Evolutionary conservation across 2,888 invertebrate genomes (phyloP).

Genomic region (Perizoma flavofasciatum): DNA sequence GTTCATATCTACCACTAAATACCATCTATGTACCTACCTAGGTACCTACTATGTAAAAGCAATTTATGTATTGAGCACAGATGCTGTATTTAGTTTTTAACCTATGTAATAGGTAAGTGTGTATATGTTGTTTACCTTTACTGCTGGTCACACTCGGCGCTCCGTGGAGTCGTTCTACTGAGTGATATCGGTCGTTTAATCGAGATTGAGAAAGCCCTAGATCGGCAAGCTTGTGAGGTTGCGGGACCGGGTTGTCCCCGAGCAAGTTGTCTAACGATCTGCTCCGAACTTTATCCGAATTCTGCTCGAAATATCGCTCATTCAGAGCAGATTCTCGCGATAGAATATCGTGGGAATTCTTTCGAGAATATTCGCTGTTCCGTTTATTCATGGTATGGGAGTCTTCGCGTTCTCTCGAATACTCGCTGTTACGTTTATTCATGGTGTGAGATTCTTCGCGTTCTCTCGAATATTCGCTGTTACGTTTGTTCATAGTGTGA

Average conservation of each 20-base stretch:
- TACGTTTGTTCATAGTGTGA: slow-evolving; percentile 17
- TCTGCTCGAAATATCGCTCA: slow-evolving; percentile 92
- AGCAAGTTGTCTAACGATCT: slow-evolving; percentile 91
- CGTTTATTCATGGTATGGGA: slow-evolving; percentile 24
- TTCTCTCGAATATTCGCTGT: slow-evolving; percentile 19
- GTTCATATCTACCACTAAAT: no score
- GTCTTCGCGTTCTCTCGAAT: slow-evolving; percentile 56
- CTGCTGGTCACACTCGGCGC: slow-evolving; percentile 84
- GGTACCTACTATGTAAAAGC: no score
- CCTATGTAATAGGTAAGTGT: no score
- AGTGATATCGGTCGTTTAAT: slow-evolving; percentile 94
- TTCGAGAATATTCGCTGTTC: slow-evolving; percentile 74
- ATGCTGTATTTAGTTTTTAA: no score
- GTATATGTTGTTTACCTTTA: slow-evolving; percentile 44
- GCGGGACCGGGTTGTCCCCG: slow-evolving; percentile 86
- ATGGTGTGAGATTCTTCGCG: slow-evolving; percentile 7
- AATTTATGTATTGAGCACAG: no score
- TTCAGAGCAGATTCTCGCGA: slow-evolving; percentile 93
- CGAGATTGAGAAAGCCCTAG: slow-evolving; percentile 93
- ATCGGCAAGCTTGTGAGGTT: slow-evolving; percentile 86
- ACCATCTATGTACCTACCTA: no score
- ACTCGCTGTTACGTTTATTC: slow-evolving; percentile 25
- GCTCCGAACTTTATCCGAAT: slow-evolving; percentile 90
- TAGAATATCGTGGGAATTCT: slow-evolving; percentile 89
- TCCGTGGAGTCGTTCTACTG: slow-evolving; percentile 89